These are phyloP conservation scores for Myotis lucifugus DNA, from an alignment of 2,113 vertebrate species.

Conservation along the genomic window DNA sequence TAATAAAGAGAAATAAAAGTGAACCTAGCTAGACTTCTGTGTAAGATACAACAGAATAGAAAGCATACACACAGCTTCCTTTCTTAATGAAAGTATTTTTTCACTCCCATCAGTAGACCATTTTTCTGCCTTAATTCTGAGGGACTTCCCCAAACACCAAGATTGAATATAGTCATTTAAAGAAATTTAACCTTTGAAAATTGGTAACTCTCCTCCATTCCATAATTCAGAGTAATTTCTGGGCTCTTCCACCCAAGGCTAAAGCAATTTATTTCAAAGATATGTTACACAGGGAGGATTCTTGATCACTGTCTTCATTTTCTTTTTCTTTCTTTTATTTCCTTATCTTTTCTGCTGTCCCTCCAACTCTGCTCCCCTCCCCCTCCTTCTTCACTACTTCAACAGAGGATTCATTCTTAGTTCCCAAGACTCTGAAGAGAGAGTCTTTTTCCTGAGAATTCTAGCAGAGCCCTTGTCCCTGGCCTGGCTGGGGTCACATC, in stretches of 20 bases:
- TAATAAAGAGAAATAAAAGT: slow-evolving; percentile 22
- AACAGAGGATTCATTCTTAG: background rate
- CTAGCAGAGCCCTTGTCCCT: background rate
- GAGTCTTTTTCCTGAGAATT: background rate
- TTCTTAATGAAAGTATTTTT: slow-evolving; percentile 58
- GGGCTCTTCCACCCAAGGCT: background rate
- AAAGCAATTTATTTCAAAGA: slow-evolving; percentile 41
- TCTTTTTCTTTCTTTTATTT: background rate
- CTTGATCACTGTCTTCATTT: background rate
- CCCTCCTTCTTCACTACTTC: background rate
- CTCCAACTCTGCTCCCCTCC: background rate
- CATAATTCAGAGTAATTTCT: background rate
- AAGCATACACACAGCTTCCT: background rate
- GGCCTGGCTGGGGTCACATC: background rate
- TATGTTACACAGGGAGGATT: background rate
- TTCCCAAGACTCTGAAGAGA: background rate
- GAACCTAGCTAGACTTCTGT: background rate
- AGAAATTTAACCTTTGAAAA: background rate
- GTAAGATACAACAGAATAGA: background rate
- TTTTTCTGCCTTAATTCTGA: slow-evolving; percentile 53
- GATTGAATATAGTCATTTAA: background rate
- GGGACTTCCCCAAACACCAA: background rate
- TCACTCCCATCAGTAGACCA: background rate
- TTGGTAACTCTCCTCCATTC: background rate
- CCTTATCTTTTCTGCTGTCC: background rate